Percentiles rank a stretch among this genome's conserved stretches.
phyloP scores from a whole-genome alignment of 2,113 vertebrate genomes.

The Scomber japonicus region DNA sequence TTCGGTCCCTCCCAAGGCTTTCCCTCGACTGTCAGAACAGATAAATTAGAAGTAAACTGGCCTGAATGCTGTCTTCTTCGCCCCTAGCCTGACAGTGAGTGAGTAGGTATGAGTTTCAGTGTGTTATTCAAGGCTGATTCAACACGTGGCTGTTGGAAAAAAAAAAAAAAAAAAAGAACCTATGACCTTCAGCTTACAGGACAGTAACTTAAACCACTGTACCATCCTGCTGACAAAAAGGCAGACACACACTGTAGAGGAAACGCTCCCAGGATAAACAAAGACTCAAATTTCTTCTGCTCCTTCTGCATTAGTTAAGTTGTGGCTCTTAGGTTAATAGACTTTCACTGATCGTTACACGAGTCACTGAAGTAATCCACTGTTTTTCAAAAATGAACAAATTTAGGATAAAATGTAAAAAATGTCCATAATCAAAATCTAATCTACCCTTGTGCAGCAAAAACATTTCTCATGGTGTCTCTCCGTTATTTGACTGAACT shows the following conservation, averaged over 20 bases:
- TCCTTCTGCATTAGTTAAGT: background rate
- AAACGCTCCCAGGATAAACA: constrained; percentile 56
- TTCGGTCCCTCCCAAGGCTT: background rate
- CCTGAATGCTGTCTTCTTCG: background rate
- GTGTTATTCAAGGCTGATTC: constrained; percentile 30
- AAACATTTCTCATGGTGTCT: background rate
- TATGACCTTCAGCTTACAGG: constrained; percentile 62
- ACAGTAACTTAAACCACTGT: constrained; percentile 55
- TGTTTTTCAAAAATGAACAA: background rate
- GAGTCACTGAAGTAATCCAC: background rate
- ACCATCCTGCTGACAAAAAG: constrained; percentile 37
- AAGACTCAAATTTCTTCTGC: constrained; percentile 33
- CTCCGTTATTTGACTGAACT: background rate
- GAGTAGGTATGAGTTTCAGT: constrained; percentile 26
- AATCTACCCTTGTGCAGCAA: background rate
- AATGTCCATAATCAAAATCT: background rate
- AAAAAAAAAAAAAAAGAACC: constrained; percentile 25
- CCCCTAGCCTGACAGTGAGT: background rate
- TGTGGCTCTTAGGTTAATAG: constrained; percentile 1
- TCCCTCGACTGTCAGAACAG: constrained; percentile 29
- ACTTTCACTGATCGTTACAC: background rate
- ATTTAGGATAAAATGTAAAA: background rate
- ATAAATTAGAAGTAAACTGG: constrained; percentile 1
- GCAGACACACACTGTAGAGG: constrained; percentile 27
- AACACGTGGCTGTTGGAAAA: background rate